Percentiles rank a stretch among this genome's conserved stretches.
phyloP scores from a whole-genome alignment of 2,888 invertebrate species.

The Dromius quadrimaculatus region DNA sequence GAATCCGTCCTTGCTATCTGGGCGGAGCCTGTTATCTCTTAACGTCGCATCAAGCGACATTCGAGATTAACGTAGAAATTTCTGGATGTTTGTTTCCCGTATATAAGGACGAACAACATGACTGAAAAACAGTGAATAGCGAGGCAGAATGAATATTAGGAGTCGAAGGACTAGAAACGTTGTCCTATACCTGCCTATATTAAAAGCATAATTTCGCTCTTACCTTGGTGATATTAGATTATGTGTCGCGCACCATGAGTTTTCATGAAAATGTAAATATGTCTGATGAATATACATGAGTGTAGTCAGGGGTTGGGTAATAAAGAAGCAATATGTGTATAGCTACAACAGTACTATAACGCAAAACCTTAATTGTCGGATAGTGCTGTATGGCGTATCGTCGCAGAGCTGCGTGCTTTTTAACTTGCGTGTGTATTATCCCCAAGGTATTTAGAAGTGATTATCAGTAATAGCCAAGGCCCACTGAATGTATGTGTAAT shows the following conservation, averaged over 20 bases:
- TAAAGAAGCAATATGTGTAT: background rate
- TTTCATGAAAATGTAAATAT: constrained; percentile 41
- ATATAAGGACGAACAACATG: too few species aligned
- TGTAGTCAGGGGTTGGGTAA: background rate
- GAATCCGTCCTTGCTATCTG: too few species aligned
- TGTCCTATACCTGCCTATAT: too few species aligned
- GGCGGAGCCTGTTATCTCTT: too few species aligned
- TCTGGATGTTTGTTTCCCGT: too few species aligned
- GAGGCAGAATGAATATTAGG: too few species aligned
- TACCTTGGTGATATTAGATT: constrained; percentile 31
- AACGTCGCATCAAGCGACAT: too few species aligned
- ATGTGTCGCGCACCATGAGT: constrained; percentile 15
- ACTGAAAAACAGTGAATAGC: too few species aligned
- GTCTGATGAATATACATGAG: constrained; percentile 42
- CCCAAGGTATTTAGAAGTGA: constrained; percentile 34
- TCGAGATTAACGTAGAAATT: too few species aligned
- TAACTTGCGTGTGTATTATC: constrained; percentile 41
- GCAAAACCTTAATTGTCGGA: constrained; percentile 18
- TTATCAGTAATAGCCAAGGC: constrained; percentile 45
- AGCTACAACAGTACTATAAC: background rate
- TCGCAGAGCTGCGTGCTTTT: constrained; percentile 19
- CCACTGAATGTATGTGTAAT: constrained; percentile 39
- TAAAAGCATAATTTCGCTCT: too few species aligned
- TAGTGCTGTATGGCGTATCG: background rate
- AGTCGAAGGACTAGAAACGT: too few species aligned